Base-by-base conservation (phyloP, 2,113 vertebrate genomes). In the Arizona elegans region DNA sequence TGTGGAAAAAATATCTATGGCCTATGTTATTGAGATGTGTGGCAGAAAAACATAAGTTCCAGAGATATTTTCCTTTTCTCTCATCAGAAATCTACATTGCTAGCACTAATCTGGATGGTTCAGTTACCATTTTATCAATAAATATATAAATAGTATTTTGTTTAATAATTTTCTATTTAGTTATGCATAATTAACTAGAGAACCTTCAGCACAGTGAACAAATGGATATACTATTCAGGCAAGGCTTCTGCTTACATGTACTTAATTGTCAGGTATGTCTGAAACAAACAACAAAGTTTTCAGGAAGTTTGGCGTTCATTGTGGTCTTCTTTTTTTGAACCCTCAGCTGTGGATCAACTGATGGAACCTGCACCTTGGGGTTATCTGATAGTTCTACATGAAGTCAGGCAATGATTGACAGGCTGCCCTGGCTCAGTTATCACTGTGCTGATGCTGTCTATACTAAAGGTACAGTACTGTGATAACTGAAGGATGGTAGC, bases 401-500 rank as follows among this genome's bases (percentile, higher is more conserved):
- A 8, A 0, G 92, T 92, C 86, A 75, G 53, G 89, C 3, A 50
- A 94, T 97, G 98, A 98, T 97, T 98, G 98, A 98, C 99, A 98
- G 99, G 99, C 99, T 99, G 98, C 99, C 99, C 99, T 99, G 98
- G 99, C 99, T 99, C 99, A 99, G 99, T 99, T 99, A 99, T 99
- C 99, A 99, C 98, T 98, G 99, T 99, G 99, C 99, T 99, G 99
- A 99, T 99, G 99, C 99, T 99, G 99, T 99, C 98, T 98, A 97
- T 98, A 98, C 98, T 98, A 98, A 99, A 99, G 99, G 99, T 99
- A 99, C 99, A 99, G 99, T 99, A 99, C 99, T 99, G 99, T 99
- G 99, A 99, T 99, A 99, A 99, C 99, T 99, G 99, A 99, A 99
- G 99, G 99, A 99, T 99, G 99, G 99, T 98, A 98, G 99, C 99